Percentiles rank a stretch among this genome's conserved stretches.
phyloP scores from a whole-genome alignment of 2,888 invertebrate genomes.

The Aplocera efformata region DNA sequence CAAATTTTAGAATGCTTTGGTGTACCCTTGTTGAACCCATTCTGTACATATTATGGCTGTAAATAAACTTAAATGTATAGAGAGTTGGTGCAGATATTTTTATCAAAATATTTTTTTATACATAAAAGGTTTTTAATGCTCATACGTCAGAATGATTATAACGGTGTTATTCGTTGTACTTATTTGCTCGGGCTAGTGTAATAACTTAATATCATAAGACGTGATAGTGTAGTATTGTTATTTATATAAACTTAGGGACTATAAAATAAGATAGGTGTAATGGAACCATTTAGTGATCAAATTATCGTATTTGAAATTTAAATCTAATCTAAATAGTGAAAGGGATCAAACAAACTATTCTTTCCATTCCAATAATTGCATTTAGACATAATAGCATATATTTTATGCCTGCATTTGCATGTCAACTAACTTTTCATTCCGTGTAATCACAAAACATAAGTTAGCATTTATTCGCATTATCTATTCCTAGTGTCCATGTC shows the following conservation, averaged over 20 bases:
- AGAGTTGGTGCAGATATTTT: slow-evolving; percentile 66
- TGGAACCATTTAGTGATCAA: slow-evolving; percentile 59
- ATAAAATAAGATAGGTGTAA: slow-evolving; percentile 33
- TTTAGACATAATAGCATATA: slow-evolving; percentile 32
- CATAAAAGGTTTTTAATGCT: slow-evolving; percentile 14
- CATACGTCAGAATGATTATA: slow-evolving; percentile 15
- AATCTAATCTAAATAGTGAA: slow-evolving; percentile 3
- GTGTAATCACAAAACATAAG: slow-evolving; percentile 23
- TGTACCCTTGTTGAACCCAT: slow-evolving; percentile 26
- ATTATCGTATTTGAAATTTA: slow-evolving; percentile 9
- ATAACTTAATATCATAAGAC: slow-evolving; percentile 17
- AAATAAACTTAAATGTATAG: slow-evolving; percentile 66
- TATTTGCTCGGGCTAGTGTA: slow-evolving; percentile 17
- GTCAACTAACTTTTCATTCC: slow-evolving; percentile 34
- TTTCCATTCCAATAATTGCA: slow-evolving; percentile 31
- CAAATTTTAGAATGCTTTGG: slow-evolving; percentile 21
- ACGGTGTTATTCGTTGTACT: slow-evolving; percentile 12
- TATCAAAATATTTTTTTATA: slow-evolving; percentile 71
- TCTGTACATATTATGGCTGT: slow-evolving; percentile 59
- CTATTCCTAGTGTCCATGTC: slow-evolving; percentile 63
- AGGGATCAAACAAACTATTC: slow-evolving; percentile 24
- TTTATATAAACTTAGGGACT: slow-evolving; percentile 12
- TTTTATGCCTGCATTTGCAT: slow-evolving; percentile 25
- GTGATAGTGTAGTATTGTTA: slow-evolving; percentile 24
- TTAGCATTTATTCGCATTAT: slow-evolving; percentile 30